These are phyloP conservation scores for Oxygymnocypris stewartii DNA, from an alignment of 2,113 vertebrate species.

Conservation along the genomic window DNA sequence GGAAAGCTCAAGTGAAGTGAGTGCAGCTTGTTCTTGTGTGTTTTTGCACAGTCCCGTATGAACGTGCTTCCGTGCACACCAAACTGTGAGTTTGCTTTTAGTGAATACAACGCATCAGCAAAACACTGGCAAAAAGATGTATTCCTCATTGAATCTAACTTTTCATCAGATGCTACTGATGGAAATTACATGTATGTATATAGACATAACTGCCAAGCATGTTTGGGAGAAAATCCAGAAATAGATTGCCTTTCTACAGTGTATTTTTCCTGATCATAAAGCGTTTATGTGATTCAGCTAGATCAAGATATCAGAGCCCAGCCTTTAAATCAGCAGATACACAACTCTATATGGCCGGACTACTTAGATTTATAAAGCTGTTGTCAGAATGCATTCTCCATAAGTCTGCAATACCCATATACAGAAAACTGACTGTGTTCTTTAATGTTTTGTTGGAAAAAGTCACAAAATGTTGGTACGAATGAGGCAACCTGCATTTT, in stretches of 20 bases:
- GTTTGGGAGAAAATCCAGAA: slow-evolving; percentile 44
- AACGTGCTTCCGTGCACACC: slow-evolving; percentile 47
- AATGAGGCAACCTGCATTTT: slow-evolving; percentile 4
- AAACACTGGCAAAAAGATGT: slow-evolving; percentile 16
- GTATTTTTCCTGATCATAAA: slow-evolving; percentile 59
- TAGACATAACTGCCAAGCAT: slow-evolving; percentile 65
- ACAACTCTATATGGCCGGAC: not conserved
- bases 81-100: slow-evolving; percentile 49
- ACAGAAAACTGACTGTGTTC: not conserved
- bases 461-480: slow-evolving; percentile 26
- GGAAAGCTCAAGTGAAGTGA: slow-evolving; percentile 52
- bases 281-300: slow-evolving; percentile 53
- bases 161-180: slow-evolving; percentile 44
- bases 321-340: slow-evolving; percentile 27
- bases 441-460: slow-evolving; percentile 53
- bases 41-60: slow-evolving; percentile 49
- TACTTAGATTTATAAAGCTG: not conserved
- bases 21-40: slow-evolving; percentile 54
- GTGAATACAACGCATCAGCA: slow-evolving; percentile 39
- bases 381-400: slow-evolving; percentile 15
- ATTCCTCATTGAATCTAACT: slow-evolving; percentile 56
- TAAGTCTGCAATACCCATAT: slow-evolving; percentile 53
- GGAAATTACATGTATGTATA: slow-evolving; percentile 27
- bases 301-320: slow-evolving; percentile 47
- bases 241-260: slow-evolving; percentile 65